A percentile compares a stretch with the other conserved stretches of the same genome.
Evolutionary conservation across 2,888 invertebrate species (phyloP).

Genomic region (Reticulitermes lucifugus): DNA sequence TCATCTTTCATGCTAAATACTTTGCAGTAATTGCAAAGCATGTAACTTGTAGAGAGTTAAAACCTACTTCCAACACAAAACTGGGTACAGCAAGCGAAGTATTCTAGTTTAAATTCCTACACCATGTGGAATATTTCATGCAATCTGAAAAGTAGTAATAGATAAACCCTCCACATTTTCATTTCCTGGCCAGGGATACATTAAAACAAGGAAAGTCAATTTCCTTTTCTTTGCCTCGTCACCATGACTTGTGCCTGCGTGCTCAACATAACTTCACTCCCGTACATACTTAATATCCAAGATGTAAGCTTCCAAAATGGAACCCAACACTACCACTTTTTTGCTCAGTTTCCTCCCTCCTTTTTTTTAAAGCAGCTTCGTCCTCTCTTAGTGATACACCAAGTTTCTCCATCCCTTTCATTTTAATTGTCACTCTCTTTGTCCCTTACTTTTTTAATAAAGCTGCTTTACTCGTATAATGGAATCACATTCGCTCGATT

Average conservation of each 20-base stretch:
- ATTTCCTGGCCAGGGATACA: neutral
- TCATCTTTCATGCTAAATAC: no score
- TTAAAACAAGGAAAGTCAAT: conserved; percentile 10
- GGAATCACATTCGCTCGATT: conserved; percentile 45
- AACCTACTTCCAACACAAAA: no score
- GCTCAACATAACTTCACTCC: neutral
- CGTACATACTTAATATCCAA: neutral
- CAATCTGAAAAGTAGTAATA: no score
- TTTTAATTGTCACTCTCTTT: conserved; percentile 24
- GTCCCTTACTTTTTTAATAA: conserved; percentile 43
- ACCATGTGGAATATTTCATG: no score
- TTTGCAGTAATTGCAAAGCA: no score
- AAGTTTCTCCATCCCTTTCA: neutral
- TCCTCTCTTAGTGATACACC: neutral
- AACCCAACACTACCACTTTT: conserved; percentile 2
- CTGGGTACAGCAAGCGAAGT: no score
- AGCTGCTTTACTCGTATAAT: conserved; percentile 44
- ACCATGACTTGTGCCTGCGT: neutral
- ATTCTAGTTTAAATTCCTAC: no score
- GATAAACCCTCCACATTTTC: neutral
- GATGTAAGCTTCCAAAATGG: neutral
- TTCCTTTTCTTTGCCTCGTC: neutral
- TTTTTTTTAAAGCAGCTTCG: neutral
- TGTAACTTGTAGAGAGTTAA: no score
- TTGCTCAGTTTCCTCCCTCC: neutral